These are phyloP conservation scores for Acronicta alni DNA, from an alignment of 2,888 invertebrate genomes.

Conservation along the genomic window DNA sequence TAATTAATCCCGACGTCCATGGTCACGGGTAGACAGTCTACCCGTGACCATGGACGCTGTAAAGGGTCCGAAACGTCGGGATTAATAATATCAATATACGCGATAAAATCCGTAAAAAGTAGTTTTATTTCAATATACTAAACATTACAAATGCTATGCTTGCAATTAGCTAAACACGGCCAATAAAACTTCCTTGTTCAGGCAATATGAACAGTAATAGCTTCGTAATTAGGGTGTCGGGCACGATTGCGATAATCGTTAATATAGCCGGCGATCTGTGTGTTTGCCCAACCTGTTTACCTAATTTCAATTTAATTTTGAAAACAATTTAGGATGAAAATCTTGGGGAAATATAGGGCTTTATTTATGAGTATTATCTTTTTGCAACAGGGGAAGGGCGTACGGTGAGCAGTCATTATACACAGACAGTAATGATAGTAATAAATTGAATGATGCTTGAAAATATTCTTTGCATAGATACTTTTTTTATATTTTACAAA, in stretches of 20 bases:
- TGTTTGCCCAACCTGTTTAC: slow-evolving; percentile 27
- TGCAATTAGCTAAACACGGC: slow-evolving; percentile 22
- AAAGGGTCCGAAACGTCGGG: too few species aligned
- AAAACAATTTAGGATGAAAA: slow-evolving; percentile 12
- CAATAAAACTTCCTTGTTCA: slow-evolving; percentile 27
- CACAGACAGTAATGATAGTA: too few species aligned
- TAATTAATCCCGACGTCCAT: too few species aligned
- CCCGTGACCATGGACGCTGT: too few species aligned
- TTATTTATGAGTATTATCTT: slow-evolving; percentile 1
- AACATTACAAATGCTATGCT: not conserved
- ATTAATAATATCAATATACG: too few species aligned
- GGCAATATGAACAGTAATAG: slow-evolving; percentile 20
- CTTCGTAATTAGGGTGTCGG: slow-evolving; percentile 32
- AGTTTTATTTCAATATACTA: too few species aligned
- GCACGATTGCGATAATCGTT: slow-evolving; percentile 34
- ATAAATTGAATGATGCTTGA: too few species aligned
- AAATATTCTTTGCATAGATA: too few species aligned
- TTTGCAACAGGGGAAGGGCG: not conserved
- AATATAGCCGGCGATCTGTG: slow-evolving; percentile 16
- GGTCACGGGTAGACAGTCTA: too few species aligned
- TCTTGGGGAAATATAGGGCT: slow-evolving; percentile 20
- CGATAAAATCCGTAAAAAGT: too few species aligned
- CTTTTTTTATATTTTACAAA: too few species aligned
- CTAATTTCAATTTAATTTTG: slow-evolving; percentile 34
- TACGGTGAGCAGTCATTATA: too few species aligned